A percentile compares a stretch with the other conserved stretches of the same genome.
These are phyloP conservation scores for Styela plicata DNA, from an alignment of 23 tunicate species.

Conservation along the genomic window DNA sequence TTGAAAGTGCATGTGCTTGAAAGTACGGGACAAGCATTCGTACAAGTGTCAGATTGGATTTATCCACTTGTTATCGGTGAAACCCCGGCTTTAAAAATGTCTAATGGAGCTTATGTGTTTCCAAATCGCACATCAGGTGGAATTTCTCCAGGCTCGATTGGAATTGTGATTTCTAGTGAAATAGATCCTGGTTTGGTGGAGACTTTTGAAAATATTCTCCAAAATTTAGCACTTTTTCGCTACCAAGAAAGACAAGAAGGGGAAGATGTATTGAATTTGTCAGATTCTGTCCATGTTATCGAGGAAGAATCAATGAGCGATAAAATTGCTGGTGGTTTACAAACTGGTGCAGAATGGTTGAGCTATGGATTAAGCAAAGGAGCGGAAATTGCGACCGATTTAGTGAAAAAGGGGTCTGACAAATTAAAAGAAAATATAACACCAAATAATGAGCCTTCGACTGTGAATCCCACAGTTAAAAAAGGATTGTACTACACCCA, in stretches of 20 bases:
- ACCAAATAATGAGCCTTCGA: constrained; percentile 43
- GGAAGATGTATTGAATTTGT: constrained; percentile 3
- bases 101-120: constrained; percentile 66
- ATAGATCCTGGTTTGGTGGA: constrained; percentile 51
- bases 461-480: constrained; percentile 45
- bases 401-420: constrained; percentile 43
- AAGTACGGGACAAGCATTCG: constrained; percentile 26
- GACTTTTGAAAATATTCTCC: constrained; percentile 46
- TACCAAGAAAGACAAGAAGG: constrained; percentile 33
- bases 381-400: constrained; percentile 40
- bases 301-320: constrained; percentile 42
- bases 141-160: constrained; percentile 30
- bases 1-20: constrained; percentile 34
- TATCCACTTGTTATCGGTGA: constrained; percentile 65
- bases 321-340: constrained; percentile 44
- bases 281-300: constrained; percentile 8
- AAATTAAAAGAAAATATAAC: constrained; percentile 36
- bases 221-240: constrained; percentile 43
- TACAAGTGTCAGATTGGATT: constrained; percentile 72
- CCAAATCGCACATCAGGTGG: constrained; percentile 34
- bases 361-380: constrained; percentile 58
- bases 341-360: constrained; percentile 67
- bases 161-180: constrained; percentile 53
- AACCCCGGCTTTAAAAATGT: constrained; percentile 53
- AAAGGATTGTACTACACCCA: constrained; percentile 58